A percentile compares a stretch with the other conserved stretches of the same genome.
Conservation (phyloP, 2,797 vertebrate genomes). For the Apodemus agrarius region DNA sequence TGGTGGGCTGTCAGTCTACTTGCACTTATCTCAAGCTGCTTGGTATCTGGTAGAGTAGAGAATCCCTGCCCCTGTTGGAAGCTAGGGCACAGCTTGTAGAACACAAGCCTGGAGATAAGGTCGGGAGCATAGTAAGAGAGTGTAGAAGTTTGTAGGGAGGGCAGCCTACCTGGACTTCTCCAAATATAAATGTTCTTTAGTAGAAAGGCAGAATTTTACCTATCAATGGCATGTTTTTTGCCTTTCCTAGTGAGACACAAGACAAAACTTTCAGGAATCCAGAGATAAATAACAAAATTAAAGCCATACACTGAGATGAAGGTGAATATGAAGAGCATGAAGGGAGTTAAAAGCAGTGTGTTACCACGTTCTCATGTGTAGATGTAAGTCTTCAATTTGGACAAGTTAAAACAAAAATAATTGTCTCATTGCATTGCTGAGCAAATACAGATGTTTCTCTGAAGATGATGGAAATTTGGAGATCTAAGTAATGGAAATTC, state of each 20-base stretch:
- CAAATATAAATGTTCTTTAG: background rate
- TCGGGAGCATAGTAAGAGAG: too few relatives aligned
- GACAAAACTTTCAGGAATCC: background rate
- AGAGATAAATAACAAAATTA: background rate
- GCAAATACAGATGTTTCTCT: slow-evolving; percentile 15
- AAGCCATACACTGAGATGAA: background rate
- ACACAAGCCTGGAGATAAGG: too few relatives aligned
- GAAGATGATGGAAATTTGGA: background rate
- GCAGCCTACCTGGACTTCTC: background rate
- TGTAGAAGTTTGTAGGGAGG: too few relatives aligned
- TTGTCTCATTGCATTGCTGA: background rate
- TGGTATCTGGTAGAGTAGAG: background rate
- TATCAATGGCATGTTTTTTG: background rate
- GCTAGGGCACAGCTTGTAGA: background rate
- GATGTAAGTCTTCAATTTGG: background rate
- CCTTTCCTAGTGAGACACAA: slow-evolving; percentile 5
- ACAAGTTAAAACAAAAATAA: background rate
- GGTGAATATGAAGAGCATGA: background rate
- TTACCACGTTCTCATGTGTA: background rate
- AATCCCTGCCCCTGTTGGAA: background rate
- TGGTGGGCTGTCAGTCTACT: background rate
- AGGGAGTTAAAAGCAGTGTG: background rate
- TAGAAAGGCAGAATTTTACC: background rate
- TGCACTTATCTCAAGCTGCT: background rate
- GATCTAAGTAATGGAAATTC: slow-evolving; percentile 23